phyloP scores from a whole-genome alignment of 1,140 invertebrate genomes.

The Leptinotarsa texana region DNA sequence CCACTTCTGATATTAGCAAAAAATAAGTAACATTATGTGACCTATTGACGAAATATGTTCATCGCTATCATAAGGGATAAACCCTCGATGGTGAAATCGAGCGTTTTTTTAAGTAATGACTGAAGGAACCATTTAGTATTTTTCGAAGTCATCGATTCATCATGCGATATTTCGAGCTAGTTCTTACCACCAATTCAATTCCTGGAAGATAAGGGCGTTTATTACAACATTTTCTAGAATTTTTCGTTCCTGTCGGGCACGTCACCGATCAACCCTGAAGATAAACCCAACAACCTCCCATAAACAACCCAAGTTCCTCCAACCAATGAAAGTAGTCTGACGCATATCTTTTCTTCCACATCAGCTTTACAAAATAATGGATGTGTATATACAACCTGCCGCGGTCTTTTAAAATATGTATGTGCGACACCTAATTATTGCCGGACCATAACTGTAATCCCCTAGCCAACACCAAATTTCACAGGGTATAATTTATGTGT shows the following conservation, averaged over 20 bases:
- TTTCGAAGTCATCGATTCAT: no score
- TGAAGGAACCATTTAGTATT: no score
- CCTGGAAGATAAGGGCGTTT: background rate
- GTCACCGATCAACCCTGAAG: background rate
- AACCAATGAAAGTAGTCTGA: background rate
- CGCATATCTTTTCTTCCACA: background rate
- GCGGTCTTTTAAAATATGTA: background rate
- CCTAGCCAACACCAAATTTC: background rate
- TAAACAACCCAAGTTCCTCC: background rate
- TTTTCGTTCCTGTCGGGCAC: background rate
- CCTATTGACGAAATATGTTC: no score
- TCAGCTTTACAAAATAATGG: background rate
- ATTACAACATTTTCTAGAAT: background rate
- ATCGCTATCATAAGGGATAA: no score
- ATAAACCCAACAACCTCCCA: background rate
- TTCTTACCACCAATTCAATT: background rate
- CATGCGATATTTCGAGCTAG: no score
- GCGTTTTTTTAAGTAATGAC: no score
- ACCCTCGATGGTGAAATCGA: no score
- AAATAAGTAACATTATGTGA: no score
- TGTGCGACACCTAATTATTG: constrained; percentile 5
- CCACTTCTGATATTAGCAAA: no score
- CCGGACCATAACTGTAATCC: background rate
- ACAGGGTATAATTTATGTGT: background rate
- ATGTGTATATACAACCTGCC: background rate